Conservation (phyloP, 2,888 invertebrate species). For the Embidobia sp. region DNA sequence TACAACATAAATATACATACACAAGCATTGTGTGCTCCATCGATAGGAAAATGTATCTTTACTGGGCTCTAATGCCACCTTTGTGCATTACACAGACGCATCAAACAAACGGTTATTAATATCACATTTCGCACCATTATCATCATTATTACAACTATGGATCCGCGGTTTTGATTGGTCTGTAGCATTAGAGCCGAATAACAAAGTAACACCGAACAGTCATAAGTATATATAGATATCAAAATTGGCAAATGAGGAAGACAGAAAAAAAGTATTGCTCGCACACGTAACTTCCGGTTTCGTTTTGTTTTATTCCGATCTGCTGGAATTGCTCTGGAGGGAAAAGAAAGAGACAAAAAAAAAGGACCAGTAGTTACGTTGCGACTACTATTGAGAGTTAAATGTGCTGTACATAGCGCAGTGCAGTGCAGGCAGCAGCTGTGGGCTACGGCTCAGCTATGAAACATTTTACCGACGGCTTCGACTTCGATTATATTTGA, state of each 20-base stretch:
- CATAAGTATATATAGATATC: slow-evolving; percentile 72
- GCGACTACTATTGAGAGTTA: slow-evolving; percentile 72
- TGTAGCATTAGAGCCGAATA: slow-evolving; percentile 75
- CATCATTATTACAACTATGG: too few species aligned
- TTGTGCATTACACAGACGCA: too few species aligned
- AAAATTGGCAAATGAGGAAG: slow-evolving; percentile 76
- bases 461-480: slow-evolving; percentile 73
- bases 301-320: background rate
- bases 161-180: background rate
- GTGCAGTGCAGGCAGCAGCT: slow-evolving; percentile 81
- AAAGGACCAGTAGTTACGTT: slow-evolving; percentile 73
- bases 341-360: background rate
- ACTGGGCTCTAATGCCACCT: slow-evolving; percentile 74
- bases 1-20: slow-evolving; percentile 81
- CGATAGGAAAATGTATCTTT: slow-evolving; percentile 75
- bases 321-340: background rate
- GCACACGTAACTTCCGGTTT: slow-evolving; percentile 73
- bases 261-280: slow-evolving; percentile 74
- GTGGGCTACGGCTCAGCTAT: slow-evolving; percentile 80
- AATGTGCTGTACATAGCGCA: slow-evolving; percentile 80
- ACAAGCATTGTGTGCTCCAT: slow-evolving; percentile 81
- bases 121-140: too few species aligned
- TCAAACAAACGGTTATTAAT: too few species aligned
- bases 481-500: slow-evolving; percentile 57
- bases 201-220: slow-evolving; percentile 77